Evolutionary conservation across 2,797 vertebrate species (phyloP).

Genomic region (Buphagus erythrorhynchus): DNA sequence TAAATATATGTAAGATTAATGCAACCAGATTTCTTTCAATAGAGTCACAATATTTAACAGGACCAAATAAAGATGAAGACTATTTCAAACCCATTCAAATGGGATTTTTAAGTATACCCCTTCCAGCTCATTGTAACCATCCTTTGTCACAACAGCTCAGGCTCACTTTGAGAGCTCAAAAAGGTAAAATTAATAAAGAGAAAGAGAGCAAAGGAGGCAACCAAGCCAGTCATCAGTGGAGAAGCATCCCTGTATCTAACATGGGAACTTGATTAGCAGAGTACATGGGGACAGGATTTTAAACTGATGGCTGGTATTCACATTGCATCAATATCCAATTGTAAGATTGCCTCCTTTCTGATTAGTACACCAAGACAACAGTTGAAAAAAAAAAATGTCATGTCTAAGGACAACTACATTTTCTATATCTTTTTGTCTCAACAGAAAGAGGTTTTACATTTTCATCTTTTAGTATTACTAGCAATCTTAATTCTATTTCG

Average conservation of each 20-base stretch:
- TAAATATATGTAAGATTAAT: slow-evolving; percentile 1
- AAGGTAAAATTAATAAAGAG: slow-evolving; percentile 50
- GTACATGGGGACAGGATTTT: not conserved
- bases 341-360: not conserved
- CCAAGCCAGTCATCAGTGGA: slow-evolving; percentile 27
- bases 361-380: not conserved
- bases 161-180: slow-evolving; percentile 49
- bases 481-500: not conserved
- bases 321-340: not conserved
- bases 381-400: not conserved
- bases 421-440: not conserved
- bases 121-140: slow-evolving; percentile 29
- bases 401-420: not conserved
- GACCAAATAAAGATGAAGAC: slow-evolving; percentile 54
- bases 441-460: not conserved
- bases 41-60: slow-evolving; percentile 62
- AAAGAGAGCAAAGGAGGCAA: slow-evolving; percentile 24
- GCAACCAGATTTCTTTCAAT: not conserved
- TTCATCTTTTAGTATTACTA: not conserved
- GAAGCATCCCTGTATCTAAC: not conserved
- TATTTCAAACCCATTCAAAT: slow-evolving; percentile 39
- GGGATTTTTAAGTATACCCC: slow-evolving; percentile 56
- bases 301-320: not conserved
- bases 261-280: not conserved
- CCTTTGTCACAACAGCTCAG: slow-evolving; percentile 53